Evolutionary conservation across 2,888 invertebrate genomes (phyloP), one percentile per base, ranked within the genome.

Genomic region (Chesias legatella): DNA sequence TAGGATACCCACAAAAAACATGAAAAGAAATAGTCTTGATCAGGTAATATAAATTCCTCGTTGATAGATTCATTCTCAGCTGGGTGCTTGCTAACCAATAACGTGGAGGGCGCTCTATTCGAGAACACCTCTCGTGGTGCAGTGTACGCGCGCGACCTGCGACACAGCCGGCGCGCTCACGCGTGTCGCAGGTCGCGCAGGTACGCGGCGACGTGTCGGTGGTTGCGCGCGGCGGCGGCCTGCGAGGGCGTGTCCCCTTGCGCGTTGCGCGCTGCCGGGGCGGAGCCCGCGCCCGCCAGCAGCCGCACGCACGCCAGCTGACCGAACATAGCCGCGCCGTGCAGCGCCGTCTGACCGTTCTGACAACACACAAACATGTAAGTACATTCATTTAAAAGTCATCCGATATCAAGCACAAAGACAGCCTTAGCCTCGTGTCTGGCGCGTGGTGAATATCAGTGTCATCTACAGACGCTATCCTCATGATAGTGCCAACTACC

Each of bases 271-370:
- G 33, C 93, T 90, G 27, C 92, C 93, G 29, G 92, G 91, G 38
- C 89, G 90, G n/a, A n/a, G n/a, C n/a, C 31, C 92, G 93, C 51
- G 93, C 0, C 51, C 51, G 60, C 60, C 11, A 70, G 51, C 33
- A 66, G 56, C 0, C 54, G 48, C 48, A 56, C 69, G 53, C 96
- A 94, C 1, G 93, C 84, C 73, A 95, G 89, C 68, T 95, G 95
- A 0, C 97, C 97, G 76, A 94, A 95, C 88, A 97, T 91, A 23
- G 95, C 94, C 1, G 97, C 97, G 31, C 96, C 97, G 88, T 98
- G 98, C 32, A 98, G 84, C 0, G 96, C 94, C 38, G 94, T 93
- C 84, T 98, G 97, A 0, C 97, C 98, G 86, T 97, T 98, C 96
- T 97, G 76, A 13, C 7, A 9, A 28, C 0, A 8, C 11, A 22